Conservation (phyloP, 2,797 vertebrate genomes). For the Hybognathus amarus region DNA sequence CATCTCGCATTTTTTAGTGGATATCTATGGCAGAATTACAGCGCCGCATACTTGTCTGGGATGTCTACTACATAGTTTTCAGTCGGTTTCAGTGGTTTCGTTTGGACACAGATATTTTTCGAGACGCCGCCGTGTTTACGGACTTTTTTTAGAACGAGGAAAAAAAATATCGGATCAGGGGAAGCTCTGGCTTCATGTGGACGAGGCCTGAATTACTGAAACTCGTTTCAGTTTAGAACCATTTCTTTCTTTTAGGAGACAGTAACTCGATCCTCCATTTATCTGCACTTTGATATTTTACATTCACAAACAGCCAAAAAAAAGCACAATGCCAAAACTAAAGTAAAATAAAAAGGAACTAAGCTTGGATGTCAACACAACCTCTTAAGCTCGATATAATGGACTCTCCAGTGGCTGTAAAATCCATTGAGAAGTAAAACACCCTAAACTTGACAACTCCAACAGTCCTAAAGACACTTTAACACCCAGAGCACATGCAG, state of each 20-base stretch:
- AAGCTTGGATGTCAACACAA: not conserved
- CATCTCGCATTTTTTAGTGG: no score
- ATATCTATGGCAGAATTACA: no score
- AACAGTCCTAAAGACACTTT: constrained; percentile 39
- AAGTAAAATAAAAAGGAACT: not conserved
- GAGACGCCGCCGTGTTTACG: no score
- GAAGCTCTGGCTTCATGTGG: no score
- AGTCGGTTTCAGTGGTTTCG: no score
- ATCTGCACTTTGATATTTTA: not conserved
- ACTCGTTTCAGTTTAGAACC: not conserved
- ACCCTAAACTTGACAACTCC: constrained; percentile 40
- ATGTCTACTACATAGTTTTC: no score
- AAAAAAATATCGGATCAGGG: no score
- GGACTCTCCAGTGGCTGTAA: constrained; percentile 31
- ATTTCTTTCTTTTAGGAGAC: no score
- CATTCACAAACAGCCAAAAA: not conserved
- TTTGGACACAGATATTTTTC: no score
- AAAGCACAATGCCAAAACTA: not conserved
- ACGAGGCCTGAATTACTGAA: not conserved
- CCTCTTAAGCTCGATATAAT: constrained; percentile 13
- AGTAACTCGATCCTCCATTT: not conserved
- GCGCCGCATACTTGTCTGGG: no score
- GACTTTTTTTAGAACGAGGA: no score
- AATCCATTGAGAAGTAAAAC: constrained; percentile 31
- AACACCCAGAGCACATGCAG: constrained; percentile 32